phyloP scores from a whole-genome alignment of 1,140 invertebrate species.

The Scylla paramamosain region DNA sequence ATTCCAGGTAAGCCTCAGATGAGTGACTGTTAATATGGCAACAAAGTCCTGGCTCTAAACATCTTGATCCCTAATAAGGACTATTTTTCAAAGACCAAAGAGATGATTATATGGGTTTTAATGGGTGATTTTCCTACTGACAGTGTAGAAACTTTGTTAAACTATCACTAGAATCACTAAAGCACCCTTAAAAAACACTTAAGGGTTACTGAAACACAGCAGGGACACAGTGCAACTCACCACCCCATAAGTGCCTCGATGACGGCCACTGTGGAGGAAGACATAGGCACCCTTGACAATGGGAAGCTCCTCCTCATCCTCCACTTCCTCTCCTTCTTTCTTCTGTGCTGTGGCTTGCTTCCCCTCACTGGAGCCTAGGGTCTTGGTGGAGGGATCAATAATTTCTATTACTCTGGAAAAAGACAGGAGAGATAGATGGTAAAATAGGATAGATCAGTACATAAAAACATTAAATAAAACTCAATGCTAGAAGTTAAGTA shows the following conservation, averaged over 20 bases:
- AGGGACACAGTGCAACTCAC: constrained; percentile 42
- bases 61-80: no score
- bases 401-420: constrained; percentile 70
- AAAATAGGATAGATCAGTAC: neutral
- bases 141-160: no score
- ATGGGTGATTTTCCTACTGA: no score
- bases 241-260: constrained; percentile 75
- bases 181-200: neutral
- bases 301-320: constrained; percentile 65
- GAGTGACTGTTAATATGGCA: no score
- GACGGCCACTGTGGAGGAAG: constrained; percentile 70
- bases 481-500: no score
- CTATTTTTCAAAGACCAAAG: no score
- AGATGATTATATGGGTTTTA: no score
- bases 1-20: no score
- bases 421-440: neutral
- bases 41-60: no score
- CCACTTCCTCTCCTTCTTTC: constrained; percentile 29
- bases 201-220: no score
- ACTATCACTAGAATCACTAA: neutral
- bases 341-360: constrained; percentile 31
- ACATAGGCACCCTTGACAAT: constrained; percentile 67
- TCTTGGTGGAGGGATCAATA: constrained; percentile 69
- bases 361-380: neutral
- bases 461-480: no score